Conservation (phyloP, 1,140 invertebrate genomes). For the Theocolax elegans region DNA sequence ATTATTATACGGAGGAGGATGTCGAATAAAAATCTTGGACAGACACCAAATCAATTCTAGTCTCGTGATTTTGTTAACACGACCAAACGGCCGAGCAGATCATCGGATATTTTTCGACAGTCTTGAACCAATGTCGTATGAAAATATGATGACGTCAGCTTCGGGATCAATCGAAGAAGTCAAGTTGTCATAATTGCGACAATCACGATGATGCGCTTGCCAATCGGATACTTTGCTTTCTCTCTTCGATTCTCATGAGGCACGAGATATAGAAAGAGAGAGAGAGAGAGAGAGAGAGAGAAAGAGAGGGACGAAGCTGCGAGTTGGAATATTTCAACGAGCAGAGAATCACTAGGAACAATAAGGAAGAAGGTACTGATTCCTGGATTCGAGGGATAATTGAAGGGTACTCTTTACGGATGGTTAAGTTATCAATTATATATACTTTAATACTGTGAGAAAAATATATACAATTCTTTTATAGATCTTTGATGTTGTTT, state of each 20-base stretch:
- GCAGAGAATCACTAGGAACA: neutral
- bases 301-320: neutral
- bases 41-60: no score
- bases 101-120: neutral
- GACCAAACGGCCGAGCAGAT: neutral
- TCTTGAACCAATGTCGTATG: neutral
- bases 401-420: neutral
- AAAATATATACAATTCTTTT: no score
- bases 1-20: neutral
- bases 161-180: conserved; percentile 65
- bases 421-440: no score
- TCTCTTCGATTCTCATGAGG: neutral
- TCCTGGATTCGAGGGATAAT: conserved; percentile 7
- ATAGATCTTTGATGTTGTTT: no score
- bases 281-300: no score
- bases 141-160: conserved; percentile 61
- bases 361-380: neutral
- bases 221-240: conserved; percentile 46
- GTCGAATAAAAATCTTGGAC: conserved; percentile 11
- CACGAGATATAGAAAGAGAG: no score
- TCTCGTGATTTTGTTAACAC: no score
- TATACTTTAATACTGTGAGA: no score
- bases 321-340: neutral
- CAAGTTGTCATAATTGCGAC: conserved; percentile 65
- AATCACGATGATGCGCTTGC: conserved; percentile 57